Conservation (phyloP, 2,888 invertebrate genomes). For the Mesorhabditis belari region DNA sequence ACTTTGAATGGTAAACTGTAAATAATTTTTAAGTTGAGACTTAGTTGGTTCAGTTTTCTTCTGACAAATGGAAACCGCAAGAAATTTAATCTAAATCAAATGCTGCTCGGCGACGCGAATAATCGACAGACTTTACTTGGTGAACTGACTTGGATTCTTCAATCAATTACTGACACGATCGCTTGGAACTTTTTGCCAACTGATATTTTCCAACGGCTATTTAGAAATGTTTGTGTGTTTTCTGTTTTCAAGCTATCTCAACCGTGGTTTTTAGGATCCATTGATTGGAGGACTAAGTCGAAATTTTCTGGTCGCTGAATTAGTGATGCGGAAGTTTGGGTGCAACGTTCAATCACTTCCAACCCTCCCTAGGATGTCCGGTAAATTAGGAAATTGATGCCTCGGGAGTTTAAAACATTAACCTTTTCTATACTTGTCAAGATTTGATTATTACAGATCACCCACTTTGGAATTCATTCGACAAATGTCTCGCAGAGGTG, state of each 20-base stretch:
- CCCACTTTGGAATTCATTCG: too few relatives aligned
- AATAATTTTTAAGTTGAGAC: background rate
- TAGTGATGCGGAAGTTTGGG: slow-evolving; percentile 84
- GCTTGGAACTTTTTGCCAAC: slow-evolving; percentile 90
- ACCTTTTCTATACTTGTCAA: too few relatives aligned
- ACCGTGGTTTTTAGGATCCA: slow-evolving; percentile 68
- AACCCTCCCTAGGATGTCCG: background rate
- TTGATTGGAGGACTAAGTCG: slow-evolving; percentile 95
- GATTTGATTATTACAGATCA: too few relatives aligned
- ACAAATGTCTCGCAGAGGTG: background rate
- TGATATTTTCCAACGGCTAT: slow-evolving; percentile 89
- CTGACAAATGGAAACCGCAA: slow-evolving; percentile 34
- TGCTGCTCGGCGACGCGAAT: slow-evolving; percentile 80
- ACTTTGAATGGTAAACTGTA: slow-evolving; percentile 37
- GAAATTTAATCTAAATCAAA: slow-evolving; percentile 36
- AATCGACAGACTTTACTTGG: slow-evolving; percentile 81
- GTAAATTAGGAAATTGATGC: too few relatives aligned
- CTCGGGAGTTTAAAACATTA: too few relatives aligned
- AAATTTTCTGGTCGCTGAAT: slow-evolving; percentile 89
- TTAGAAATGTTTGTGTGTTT: slow-evolving; percentile 61
- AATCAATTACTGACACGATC: slow-evolving; percentile 97
- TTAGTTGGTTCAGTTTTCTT: slow-evolving; percentile 8
- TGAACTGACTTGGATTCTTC: slow-evolving; percentile 99
- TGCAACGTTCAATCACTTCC: slow-evolving; percentile 65
- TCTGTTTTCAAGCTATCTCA: background rate